A percentile compares a stretch with the other conserved stretches of the same genome.
These are phyloP conservation scores for Caenorhabditis briggsae DNA, from an alignment of 1,140 invertebrate species.

Conservation along the genomic window DNA sequence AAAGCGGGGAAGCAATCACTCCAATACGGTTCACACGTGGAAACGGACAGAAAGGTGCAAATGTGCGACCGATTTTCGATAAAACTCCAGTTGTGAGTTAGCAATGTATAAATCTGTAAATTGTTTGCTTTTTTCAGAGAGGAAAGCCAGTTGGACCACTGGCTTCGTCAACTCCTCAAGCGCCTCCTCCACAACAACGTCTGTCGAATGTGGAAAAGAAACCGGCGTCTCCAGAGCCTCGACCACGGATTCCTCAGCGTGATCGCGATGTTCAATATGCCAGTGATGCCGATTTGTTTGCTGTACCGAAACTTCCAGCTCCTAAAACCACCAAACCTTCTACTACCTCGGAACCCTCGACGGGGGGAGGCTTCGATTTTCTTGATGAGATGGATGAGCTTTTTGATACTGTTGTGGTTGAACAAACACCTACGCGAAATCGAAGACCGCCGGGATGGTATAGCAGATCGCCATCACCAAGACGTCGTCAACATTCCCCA, in stretches of 20 bases:
- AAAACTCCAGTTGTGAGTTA: neutral
- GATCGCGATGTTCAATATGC: neutral
- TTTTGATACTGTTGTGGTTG: slow-evolving; percentile 8
- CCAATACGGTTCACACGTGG: slow-evolving; percentile 25
- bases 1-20: neutral
- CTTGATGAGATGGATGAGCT: slow-evolving; percentile 1
- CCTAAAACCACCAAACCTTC: neutral
- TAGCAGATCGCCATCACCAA: neutral
- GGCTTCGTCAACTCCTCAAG: neutral
- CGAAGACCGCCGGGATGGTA: neutral
- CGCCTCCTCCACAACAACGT: neutral
- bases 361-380: neutral
- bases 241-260: neutral
- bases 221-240: neutral
- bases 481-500: neutral
- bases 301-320: neutral
- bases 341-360: neutral
- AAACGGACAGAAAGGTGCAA: neutral
- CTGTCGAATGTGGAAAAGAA: neutral
- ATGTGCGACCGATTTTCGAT: neutral
- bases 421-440: neutral
- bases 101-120: neutral
- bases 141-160: neutral
- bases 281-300: neutral
- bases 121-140: neutral